Conservation (phyloP, 2,113 vertebrate species). For the Pluvianellus socialis region DNA sequence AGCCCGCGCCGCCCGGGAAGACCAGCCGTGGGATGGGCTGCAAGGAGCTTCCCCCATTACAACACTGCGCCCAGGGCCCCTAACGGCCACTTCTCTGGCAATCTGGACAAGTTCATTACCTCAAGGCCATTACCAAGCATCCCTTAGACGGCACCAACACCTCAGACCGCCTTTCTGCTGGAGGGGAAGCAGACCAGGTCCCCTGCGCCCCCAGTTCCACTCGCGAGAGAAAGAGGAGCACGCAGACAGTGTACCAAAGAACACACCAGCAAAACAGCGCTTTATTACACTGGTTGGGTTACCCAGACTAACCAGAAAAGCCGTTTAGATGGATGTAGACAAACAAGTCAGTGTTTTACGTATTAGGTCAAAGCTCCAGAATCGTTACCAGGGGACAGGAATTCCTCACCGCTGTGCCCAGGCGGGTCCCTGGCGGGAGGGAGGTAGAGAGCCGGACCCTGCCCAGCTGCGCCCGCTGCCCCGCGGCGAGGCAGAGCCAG, state of each 20-base stretch:
- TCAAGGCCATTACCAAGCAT: neutral
- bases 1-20: no score
- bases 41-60: accelerated
- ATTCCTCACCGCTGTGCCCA: neutral
- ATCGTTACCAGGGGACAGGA: neutral
- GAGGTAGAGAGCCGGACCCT: neutral
- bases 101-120: neutral
- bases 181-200: no score
- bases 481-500: neutral
- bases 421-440: neutral
- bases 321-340: neutral
- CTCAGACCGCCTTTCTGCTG: no score
- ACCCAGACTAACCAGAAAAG: neutral
- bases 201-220: accelerated
- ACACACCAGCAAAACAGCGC: neutral
- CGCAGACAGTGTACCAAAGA: neutral
- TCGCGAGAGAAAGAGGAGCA: neutral
- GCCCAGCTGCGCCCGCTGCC: neutral
- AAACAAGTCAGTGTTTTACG: neutral
- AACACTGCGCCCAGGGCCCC: accelerated
- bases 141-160: neutral
- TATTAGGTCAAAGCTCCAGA: neutral
- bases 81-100: neutral
- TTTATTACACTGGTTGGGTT: neutral
- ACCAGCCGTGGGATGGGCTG: accelerated